Evolutionary conservation across 1,140 invertebrate genomes (phyloP).

Genomic region (Orussus abietinus): DNA sequence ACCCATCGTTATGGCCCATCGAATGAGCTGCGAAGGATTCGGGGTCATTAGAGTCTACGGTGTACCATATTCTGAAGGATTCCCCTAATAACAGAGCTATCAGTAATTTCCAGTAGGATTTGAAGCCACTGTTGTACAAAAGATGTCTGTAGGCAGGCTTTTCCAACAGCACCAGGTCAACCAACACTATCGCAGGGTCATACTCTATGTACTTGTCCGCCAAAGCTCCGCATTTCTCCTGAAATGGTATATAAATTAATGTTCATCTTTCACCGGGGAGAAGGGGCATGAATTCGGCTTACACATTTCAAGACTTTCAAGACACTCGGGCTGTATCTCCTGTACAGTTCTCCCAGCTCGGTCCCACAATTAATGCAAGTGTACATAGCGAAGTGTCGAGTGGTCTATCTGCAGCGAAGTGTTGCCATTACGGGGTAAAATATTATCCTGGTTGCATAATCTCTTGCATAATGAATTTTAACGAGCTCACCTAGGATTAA

Average conservation of each 20-base stretch:
- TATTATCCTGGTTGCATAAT: too few relatives aligned
- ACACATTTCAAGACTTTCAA: slow-evolving; percentile 71
- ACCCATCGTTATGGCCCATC: slow-evolving; percentile 15
- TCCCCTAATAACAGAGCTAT: slow-evolving; percentile 43
- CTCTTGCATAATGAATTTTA: too few relatives aligned
- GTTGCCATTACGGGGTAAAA: too few relatives aligned
- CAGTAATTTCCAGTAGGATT: slow-evolving; percentile 50
- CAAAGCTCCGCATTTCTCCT: slow-evolving; percentile 68
- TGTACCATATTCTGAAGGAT: slow-evolving; percentile 40
- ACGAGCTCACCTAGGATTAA: too few relatives aligned
- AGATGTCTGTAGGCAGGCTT: slow-evolving; percentile 78
- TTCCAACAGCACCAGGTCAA: slow-evolving; percentile 77
- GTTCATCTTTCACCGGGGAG: slow-evolving; percentile 6
- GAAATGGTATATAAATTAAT: slow-evolving; percentile 35
- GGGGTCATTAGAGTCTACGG: slow-evolving; percentile 12
- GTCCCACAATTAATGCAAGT: slow-evolving; percentile 68
- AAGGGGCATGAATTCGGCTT: slow-evolving; percentile 39
- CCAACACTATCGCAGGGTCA: slow-evolving; percentile 76
- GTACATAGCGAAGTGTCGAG: slow-evolving; percentile 38
- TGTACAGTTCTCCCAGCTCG: slow-evolving; percentile 59
- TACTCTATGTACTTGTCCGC: slow-evolving; percentile 89
- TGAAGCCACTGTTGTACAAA: slow-evolving; percentile 71
- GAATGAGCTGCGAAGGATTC: neutral
- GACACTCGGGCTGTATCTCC: slow-evolving; percentile 65
- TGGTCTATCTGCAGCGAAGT: too few relatives aligned